phyloP scores from a whole-genome alignment of 2,113 vertebrate species.

The Spermophilus dauricus region DNA sequence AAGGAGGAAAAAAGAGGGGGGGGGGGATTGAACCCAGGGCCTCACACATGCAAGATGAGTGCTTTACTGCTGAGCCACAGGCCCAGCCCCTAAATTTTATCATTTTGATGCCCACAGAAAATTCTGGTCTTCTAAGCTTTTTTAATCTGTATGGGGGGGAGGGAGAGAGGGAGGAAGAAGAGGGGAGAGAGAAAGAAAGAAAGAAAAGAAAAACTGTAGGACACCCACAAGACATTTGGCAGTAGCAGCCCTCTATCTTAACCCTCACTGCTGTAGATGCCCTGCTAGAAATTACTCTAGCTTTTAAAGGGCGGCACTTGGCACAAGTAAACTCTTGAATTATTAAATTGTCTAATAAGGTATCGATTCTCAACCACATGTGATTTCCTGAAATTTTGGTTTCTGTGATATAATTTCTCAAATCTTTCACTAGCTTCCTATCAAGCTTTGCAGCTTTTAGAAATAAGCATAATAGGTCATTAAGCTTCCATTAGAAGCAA shows the following conservation, averaged over 20 bases:
- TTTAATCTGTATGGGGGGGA: neutral
- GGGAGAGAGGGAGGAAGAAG: too few relatives aligned
- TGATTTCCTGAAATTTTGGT: constrained; percentile 38
- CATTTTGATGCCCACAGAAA: neutral
- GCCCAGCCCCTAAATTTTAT: neutral
- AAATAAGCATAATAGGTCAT: constrained; percentile 1
- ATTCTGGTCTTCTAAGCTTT: neutral
- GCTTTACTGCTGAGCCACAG: too few relatives aligned
- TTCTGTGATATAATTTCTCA: constrained; percentile 50
- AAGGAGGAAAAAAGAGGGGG: too few relatives aligned
- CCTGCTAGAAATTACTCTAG: neutral
- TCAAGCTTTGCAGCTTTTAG: neutral
- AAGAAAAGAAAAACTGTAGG: neutral
- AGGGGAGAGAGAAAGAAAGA: too few relatives aligned
- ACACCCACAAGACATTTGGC: neutral
- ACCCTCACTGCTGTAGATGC: neutral
- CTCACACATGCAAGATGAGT: too few relatives aligned
- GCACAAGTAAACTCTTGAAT: constrained; percentile 38
- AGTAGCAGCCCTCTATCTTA: neutral
- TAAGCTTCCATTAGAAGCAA: constrained; percentile 65
- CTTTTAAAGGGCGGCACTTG: constrained; percentile 18
- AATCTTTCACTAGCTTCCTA: constrained; percentile 2
- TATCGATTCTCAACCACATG: constrained; percentile 45
- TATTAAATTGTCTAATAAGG: constrained; percentile 34
- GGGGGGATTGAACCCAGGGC: too few relatives aligned